Base-by-base conservation (phyloP, 35 echinoderm and acorn worm species). In the Amphiura filiformis region DNA sequence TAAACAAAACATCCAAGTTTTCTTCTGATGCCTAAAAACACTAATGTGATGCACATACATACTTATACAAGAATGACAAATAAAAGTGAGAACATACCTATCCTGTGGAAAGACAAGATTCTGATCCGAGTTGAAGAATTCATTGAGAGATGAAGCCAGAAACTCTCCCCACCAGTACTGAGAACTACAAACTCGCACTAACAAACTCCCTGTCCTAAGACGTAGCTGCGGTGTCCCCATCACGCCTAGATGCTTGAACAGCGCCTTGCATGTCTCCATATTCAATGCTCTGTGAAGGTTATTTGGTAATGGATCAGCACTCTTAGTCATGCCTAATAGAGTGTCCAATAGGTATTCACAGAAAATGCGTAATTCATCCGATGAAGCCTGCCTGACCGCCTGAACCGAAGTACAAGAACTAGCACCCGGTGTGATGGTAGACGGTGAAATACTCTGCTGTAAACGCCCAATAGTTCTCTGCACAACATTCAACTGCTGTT, bases 81-180 rank as follows among this genome's bases (percentile, higher is more conserved):
- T 82, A 22, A 39, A n/a, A n/a, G n/a, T 47, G 41, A 9, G 4
- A 17, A 47, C 80, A 47, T 18, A 99, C 96, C 96, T 94, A 34
- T 94, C 93, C 36, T 95, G 86, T 22, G 90, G 93, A 56, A 99
- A 99, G 33, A 93, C 83, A 28, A 65, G 81, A 13, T 37, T 88
- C 76, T 94, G 90, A 38, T 92, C 93, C 23, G 87, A 91, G 36
- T 91, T 78, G 83, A 99, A 99, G 84, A 94, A 94, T 40, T 99
- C 93, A 15, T 89, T 88, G 37, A 99, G 87, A 39, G 93, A 77
- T n/a, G 88, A 92, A 28, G 96, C 96, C 70, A 99, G 31, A 80
- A 99, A 99, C 61, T 94, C 96, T n/a, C 96, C 96, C 96, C 96
- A 99, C 96, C 96, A 99, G 5, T 84, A 90, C 32, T 92, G 78